Base-by-base conservation (phyloP, 2,888 invertebrate species). In the Sisyra nigra region DNA sequence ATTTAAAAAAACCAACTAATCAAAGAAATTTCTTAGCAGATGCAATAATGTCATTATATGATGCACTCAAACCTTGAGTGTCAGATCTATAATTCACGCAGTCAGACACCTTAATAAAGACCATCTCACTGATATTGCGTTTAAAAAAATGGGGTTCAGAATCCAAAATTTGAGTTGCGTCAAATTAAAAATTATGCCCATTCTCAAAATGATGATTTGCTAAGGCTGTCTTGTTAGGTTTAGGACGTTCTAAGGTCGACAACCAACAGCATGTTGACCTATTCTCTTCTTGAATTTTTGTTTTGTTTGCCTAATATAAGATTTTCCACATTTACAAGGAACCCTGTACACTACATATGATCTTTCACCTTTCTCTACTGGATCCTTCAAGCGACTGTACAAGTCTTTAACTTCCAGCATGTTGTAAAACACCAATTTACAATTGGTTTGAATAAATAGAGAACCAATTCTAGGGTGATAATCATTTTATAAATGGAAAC, bases 251-350 rank as follows among this genome's bases (percentile, higher is more conserved):
- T 13, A 3, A 33, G 9, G 3, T 33, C 34, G 3, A 33, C 34
- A 33, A 14, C 8, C 34, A 3, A 5, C 3, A 3, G 3, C 9
- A 33, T 33, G 34, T 33, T 33, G 34, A 8, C 5, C 14, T 33
- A 8, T 33, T 8, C 34, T 33, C 34, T 33, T 33, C 34, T 33
- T 33, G 13, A 33, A 8, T 33, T 33, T 33, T 33, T 33, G 34
- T 33, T 8, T 33, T 5, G 34, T 33, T 14, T 33, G 34, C 3
- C 34, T 9, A 8, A 33, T 9, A 33, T 33, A 33, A 3, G 4
- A 11, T 9, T 8, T 33, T 33, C 34, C 34, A 33, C 34, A 33
- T 33, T 9, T 3, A 33, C 34, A 3, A 33, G 34, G 34, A 8
- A 33, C 8, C 14, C 14, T 33, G 14, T 33, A 33, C 34, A 33